These are phyloP conservation scores for Myxocyprinus asiaticus DNA, from an alignment of 2,113 vertebrate species.

Conservation along the genomic window DNA sequence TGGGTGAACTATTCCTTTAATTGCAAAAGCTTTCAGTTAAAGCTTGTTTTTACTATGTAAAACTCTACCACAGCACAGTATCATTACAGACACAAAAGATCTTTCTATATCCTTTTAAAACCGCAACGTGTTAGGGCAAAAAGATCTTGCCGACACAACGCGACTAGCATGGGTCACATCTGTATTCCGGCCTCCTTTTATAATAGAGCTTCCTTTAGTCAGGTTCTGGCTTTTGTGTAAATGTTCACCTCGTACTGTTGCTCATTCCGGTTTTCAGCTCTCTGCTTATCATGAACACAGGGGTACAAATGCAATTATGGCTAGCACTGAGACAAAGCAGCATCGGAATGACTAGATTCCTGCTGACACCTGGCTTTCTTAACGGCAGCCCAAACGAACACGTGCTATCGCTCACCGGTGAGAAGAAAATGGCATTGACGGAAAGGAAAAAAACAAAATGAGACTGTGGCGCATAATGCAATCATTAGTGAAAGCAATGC, in stretches of 20 bases:
- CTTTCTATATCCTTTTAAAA: slow-evolving; percentile 9
- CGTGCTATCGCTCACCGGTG: not conserved
- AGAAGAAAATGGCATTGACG: not conserved
- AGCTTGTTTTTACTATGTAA: not conserved
- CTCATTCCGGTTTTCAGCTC: slow-evolving; percentile 9
- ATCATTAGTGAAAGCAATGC: not conserved
- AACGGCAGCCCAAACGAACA: not conserved
- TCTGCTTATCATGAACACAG: slow-evolving; percentile 5
- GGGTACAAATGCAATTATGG: slow-evolving; percentile 19
- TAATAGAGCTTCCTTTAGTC: not conserved
- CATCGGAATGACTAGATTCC: slow-evolving; percentile 13
- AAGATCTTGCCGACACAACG: not conserved
- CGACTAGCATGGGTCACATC: not conserved
- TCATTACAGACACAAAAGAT: not conserved
- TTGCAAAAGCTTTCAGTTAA: not conserved
- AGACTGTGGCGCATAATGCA: not conserved
- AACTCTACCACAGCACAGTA: not conserved
- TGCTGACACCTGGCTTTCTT: slow-evolving; percentile 20
- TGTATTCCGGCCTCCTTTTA: no score
- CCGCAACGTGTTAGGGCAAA: not conserved
- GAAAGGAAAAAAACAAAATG: not conserved
- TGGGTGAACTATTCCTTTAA: not conserved
- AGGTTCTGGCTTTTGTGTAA: not conserved
- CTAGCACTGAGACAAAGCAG: slow-evolving; percentile 18
- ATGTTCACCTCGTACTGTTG: not conserved